These are phyloP conservation scores for Megaleporinus macrocephalus DNA, from an alignment of 2,113 vertebrate genomes.

Conservation along the genomic window DNA sequence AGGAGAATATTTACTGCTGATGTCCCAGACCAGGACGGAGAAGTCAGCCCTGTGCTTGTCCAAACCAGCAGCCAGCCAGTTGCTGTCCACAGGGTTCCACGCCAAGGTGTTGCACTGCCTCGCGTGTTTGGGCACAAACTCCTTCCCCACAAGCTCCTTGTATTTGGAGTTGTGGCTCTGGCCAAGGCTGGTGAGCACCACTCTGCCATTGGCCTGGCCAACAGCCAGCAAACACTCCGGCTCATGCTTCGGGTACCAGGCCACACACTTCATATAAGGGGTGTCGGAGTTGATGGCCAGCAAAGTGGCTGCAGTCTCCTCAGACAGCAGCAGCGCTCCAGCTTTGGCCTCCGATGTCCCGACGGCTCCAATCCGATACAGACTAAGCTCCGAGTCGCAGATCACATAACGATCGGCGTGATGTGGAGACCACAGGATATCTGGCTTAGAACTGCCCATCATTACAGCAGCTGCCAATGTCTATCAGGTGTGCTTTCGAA, in stretches of 20 bases:
- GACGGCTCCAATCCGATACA: constrained; percentile 91
- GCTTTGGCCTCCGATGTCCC: constrained; percentile 87
- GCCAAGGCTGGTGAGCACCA: constrained; percentile 94
- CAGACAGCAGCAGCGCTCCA: constrained; percentile 87
- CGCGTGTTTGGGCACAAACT: constrained; percentile 98
- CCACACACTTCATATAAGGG: constrained; percentile 98
- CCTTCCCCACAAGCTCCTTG: constrained; percentile 94
- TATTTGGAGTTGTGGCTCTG: constrained; percentile 95
- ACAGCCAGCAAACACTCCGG: constrained; percentile 95
- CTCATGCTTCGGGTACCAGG: constrained; percentile 97
- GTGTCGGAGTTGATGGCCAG: constrained; percentile 97
- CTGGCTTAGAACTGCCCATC: constrained; percentile 97
- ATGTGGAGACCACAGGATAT: constrained; percentile 97
- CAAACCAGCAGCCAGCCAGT: constrained; percentile 92
- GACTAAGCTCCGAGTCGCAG: constrained; percentile 93
- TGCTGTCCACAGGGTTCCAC: constrained; percentile 95
- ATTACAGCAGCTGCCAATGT: constrained; percentile 54
- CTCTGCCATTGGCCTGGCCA: constrained; percentile 96
- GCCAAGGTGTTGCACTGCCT: constrained; percentile 96
- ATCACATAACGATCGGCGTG: constrained; percentile 95
- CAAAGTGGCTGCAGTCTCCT: constrained; percentile 91
- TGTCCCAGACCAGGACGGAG: constrained; percentile 97
- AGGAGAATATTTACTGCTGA: constrained; percentile 91
- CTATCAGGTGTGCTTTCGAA: background rate
- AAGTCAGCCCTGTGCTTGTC: constrained; percentile 98